Conservation (phyloP, 2,797 vertebrate genomes). For the Chelidonichthys spinosus region DNA sequence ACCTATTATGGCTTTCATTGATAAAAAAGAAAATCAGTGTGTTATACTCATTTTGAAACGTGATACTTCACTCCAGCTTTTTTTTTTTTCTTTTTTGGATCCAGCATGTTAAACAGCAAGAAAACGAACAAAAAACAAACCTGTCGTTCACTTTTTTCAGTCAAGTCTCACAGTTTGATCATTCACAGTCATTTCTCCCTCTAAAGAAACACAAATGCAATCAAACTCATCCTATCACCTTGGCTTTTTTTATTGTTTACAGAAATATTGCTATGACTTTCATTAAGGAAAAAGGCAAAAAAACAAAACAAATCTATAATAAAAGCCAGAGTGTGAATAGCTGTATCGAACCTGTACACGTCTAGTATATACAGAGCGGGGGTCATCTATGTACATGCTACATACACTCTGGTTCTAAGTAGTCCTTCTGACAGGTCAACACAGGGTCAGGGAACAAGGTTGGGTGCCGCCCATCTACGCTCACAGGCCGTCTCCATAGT, state of each 20-base stretch:
- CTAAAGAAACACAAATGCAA: constrained; percentile 60
- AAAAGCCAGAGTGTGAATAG: constrained; percentile 74
- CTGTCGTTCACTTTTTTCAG: constrained; percentile 44
- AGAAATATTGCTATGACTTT: constrained; percentile 83
- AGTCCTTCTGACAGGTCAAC: constrained; percentile 55
- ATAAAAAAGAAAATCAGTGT: constrained; percentile 69
- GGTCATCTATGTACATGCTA: constrained; percentile 82
- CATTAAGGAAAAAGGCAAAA: constrained; percentile 63
- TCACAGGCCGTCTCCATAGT: constrained; percentile 46
- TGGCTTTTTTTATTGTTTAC: constrained; percentile 78
- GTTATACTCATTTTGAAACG: constrained; percentile 53
- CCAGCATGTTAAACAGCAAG: constrained; percentile 66
- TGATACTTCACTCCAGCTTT: constrained; percentile 50
- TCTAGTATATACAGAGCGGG: constrained; percentile 75
- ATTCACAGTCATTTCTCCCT: constrained; percentile 70
- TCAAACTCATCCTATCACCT: constrained; percentile 63
- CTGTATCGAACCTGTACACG: constrained; percentile 81
- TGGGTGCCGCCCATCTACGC: constrained; percentile 18
- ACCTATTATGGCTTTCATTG: constrained; percentile 71
- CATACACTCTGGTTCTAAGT: constrained; percentile 75
- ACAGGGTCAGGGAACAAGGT: constrained; percentile 27
- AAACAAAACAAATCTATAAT: constrained; percentile 1
- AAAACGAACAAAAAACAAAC: constrained; percentile 21
- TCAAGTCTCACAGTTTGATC: constrained; percentile 77
- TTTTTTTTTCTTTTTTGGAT: constrained; percentile 38